Conservation (phyloP, 2,797 vertebrate species). For the Acanthurus tractus region DNA sequence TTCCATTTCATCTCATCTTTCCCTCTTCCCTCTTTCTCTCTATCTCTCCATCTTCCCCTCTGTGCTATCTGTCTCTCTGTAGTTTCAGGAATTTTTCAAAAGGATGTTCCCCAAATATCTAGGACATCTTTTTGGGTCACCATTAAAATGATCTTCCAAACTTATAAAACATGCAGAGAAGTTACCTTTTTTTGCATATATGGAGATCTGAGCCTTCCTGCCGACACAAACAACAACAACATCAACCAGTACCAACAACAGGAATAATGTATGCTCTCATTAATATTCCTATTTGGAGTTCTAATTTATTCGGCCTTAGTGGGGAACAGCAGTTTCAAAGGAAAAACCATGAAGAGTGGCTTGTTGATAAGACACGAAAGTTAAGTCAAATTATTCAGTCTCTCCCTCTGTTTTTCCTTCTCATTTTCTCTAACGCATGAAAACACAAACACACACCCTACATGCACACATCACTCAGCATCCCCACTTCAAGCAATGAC, state of each 20-base stretch:
- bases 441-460: conserved; percentile 59
- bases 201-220: conserved; percentile 81
- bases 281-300: conserved; percentile 85
- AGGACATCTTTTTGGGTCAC: conserved; percentile 88
- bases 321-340: conserved; percentile 84
- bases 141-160: conserved; percentile 80
- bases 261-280: conserved; percentile 84
- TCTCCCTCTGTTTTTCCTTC: conserved; percentile 55
- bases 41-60: not conserved
- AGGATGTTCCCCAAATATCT: conserved; percentile 84
- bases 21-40: conserved; percentile 13
- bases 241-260: conserved; percentile 82
- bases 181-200: conserved; percentile 84
- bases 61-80: conserved; percentile 49
- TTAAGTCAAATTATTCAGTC: conserved; percentile 80
- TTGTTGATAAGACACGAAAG: conserved; percentile 81
- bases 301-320: conserved; percentile 86
- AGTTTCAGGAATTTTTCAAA: conserved; percentile 81
- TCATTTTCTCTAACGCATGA: conserved; percentile 49
- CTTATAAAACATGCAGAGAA: conserved; percentile 82
- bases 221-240: conserved; percentile 84
- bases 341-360: conserved; percentile 76
- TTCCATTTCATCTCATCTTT: conserved; percentile 45
- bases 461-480: conserved; percentile 66
- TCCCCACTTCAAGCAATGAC: conserved; percentile 63